Conservation (phyloP, 2,113 vertebrate genomes). For the Sula dactylatra region DNA sequence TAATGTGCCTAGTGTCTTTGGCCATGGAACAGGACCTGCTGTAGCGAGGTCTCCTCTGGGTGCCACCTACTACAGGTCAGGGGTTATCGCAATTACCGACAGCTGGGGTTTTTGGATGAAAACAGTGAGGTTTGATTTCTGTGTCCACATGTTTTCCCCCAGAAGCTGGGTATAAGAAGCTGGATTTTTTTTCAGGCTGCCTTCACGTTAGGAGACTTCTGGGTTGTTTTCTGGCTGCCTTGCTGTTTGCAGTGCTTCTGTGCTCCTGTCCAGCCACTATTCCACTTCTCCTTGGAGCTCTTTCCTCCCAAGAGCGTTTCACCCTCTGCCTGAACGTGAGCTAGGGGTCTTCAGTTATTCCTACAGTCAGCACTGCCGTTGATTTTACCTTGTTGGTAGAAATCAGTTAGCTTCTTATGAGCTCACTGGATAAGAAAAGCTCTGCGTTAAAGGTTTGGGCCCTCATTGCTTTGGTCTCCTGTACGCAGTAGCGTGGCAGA, state of each 20-base stretch:
- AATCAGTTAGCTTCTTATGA: neutral
- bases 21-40: neutral
- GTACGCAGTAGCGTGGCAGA: fast-evolving
- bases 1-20: no score
- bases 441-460: neutral
- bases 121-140: neutral
- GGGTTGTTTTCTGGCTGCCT: neutral
- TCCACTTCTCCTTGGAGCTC: neutral
- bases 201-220: fast-evolving
- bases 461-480: neutral
- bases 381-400: neutral
- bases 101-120: neutral
- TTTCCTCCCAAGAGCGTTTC: neutral
- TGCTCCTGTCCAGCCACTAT: neutral
- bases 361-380: neutral
- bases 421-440: neutral
- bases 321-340: neutral
- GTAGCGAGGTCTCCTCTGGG: neutral
- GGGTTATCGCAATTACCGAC: neutral
- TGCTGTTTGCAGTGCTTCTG: no score
- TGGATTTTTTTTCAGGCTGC: neutral
- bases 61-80: neutral
- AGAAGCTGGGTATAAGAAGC: neutral
- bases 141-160: neutral
- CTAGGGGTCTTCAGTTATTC: neutral